Evolutionary conservation across 1,140 invertebrate genomes (phyloP).

Genomic region (Drosophila ambigua): DNA sequence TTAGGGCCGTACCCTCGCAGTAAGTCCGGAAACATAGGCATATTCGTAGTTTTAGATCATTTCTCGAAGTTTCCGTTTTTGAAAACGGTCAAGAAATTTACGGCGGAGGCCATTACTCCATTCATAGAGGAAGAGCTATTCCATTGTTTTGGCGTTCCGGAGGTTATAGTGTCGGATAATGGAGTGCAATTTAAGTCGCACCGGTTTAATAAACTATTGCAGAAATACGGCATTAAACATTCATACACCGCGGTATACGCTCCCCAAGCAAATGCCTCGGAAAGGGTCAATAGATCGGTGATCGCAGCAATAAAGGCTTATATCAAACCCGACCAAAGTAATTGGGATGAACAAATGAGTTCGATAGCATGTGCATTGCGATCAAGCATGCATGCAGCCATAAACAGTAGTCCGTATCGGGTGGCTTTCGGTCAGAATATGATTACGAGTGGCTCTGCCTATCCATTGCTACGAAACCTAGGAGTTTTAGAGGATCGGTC

Average conservation of each 20-base stretch:
- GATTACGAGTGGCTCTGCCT: neutral
- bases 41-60: constrained; percentile 6
- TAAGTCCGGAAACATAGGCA: constrained; percentile 8
- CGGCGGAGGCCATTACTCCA: too few relatives aligned
- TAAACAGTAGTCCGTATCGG: constrained; percentile 4
- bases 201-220: neutral
- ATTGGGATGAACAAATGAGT: constrained; percentile 12
- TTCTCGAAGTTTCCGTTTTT: constrained; percentile 3
- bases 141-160: constrained; percentile 2
- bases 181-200: neutral
- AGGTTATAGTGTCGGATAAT: neutral
- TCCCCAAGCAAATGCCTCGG: constrained; percentile 9
- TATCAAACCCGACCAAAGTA: constrained; percentile 1
- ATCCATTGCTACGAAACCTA: neutral
- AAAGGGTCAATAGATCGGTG: neutral
- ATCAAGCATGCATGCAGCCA: neutral
- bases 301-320: constrained; percentile 3
- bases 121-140: neutral
- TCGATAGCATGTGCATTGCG: neutral
- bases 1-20: too few relatives aligned
- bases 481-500: constrained; percentile 1
- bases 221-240: constrained; percentile 10
- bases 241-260: constrained; percentile 13
- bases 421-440: neutral
- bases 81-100: neutral